phyloP scores from a whole-genome alignment of 2,113 vertebrate genomes.

The Meles meles region DNA sequence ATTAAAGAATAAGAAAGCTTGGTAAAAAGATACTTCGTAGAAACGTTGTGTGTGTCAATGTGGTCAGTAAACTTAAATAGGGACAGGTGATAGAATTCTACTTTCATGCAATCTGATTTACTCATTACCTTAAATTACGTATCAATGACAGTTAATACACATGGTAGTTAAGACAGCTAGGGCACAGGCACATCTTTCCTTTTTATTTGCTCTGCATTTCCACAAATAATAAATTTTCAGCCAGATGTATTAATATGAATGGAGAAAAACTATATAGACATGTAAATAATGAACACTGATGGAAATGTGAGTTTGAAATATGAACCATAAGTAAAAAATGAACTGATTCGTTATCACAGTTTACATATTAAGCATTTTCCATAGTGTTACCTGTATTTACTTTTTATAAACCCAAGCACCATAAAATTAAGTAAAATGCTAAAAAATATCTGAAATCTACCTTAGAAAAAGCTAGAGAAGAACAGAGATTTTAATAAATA shows the following conservation, averaged over 20 bases:
- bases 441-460: background rate
- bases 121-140: slow-evolving; percentile 22
- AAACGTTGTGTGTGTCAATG: background rate
- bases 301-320: background rate
- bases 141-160: background rate
- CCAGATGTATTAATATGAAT: background rate
- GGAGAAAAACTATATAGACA: background rate
- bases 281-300: background rate
- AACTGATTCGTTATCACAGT: background rate
- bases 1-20: background rate
- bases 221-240: slow-evolving; percentile 23
- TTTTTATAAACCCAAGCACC: background rate
- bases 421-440: slow-evolving; percentile 10
- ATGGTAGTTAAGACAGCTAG: background rate
- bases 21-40: background rate
- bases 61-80: background rate
- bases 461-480: background rate
- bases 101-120: background rate
- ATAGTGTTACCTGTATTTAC: background rate
- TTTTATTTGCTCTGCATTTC: background rate
- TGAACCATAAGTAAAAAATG: background rate
- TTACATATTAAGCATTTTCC: background rate
- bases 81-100: background rate
- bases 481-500: background rate
- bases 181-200: background rate